Evolutionary conservation across 2,797 vertebrate genomes (phyloP), one percentile per base, ranked within the genome.

Genomic region (Leptoclinus maculatus): DNA sequence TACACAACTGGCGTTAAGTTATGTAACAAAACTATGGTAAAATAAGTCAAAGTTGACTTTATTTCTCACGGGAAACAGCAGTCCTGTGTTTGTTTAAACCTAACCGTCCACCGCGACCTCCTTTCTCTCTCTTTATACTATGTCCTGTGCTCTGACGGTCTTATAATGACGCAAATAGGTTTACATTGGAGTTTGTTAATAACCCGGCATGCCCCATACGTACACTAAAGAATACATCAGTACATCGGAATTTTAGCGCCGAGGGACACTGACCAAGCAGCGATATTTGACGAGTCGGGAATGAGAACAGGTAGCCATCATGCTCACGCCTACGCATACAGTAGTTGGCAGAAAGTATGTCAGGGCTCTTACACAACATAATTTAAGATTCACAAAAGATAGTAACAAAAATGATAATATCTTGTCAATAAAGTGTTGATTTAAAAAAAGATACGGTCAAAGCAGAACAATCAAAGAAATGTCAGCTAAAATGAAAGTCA

Each of bases 321-420:
- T 62, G 29, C 6, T 25, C 11, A 60, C 0, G 0, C 25, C 13
- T 21, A 63, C 9, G 7, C 1, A 6, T 34, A 63, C 14, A 45
- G 43, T 58, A 34, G 65, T 70, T 67, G 45, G 68, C 65, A 76
- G 63, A 49, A 56, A 83, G 21, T 53, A 45, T 66, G 25, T 74
- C 63, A 77, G 70, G 8, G 25, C n/a, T 74, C 58, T 65, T 59
- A 54, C 21, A 25, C 36, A 74, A 47, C 43, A 59, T 36, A 2
- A 32, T 58, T 45, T 10, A 67, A 11, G 21, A 36, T 54, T 63
- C 43, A 56, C 19, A 39, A 63, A 65, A 51, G 25, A 72, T 9
- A 11, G 11, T 2, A 53, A 13, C 58, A 25, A 60, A 56, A 53
- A 57, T 29, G 7, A 72, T 58, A 51, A 54, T 56, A 34, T 73